Base-by-base conservation (phyloP, 23 tunicate species). In the Ciona savignyi region DNA sequence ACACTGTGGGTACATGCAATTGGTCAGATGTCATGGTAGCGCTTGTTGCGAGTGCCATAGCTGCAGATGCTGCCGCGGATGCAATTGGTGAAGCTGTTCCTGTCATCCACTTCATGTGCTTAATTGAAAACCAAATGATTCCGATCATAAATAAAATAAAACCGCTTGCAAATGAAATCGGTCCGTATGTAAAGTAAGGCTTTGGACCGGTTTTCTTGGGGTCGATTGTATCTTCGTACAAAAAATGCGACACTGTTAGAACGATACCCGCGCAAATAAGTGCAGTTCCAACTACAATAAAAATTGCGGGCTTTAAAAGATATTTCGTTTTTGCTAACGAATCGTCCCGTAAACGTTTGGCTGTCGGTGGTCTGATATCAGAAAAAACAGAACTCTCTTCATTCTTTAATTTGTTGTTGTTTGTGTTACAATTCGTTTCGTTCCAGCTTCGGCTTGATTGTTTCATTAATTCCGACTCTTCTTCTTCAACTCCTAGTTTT, bases 81-180 rank as follows among this genome's bases (percentile, higher is more conserved):
- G 84, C 70, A 31, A 91, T 91, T 15, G 97, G 97, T 2, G 91
- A 64, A 1, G 97, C 97, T n/a, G 86, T 75, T 23, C 97, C 97
- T 9, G 31, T 77, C 21, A 35, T 29, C 97, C 97, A 91, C 62
- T 91, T 91, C 19, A 79, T 77, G 27, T 72, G 77, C 63, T 91
- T 91, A 23, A 85, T 65, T 25, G 92, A 75, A 76, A 85, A 71
- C 97, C 97, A 91, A 49, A 91, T 86, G 1, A 91, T 25, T 4
- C 86, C 97, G 29, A 84, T 63, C 80, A 85, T 91, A 29, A 85
- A 80, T 27, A 78, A 33, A 51, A 91, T 69, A 26, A 84, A 51
- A 0, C 97, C 97, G 25, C 79, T 68, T 1, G 97, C 85, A 33
- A 91, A 67, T 1, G 80, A 34, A 4, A 91, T 69, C 4, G 97